Conservation (phyloP, 53 echinoderm and acorn worm genomes). For the Luidia sarsii region DNA sequence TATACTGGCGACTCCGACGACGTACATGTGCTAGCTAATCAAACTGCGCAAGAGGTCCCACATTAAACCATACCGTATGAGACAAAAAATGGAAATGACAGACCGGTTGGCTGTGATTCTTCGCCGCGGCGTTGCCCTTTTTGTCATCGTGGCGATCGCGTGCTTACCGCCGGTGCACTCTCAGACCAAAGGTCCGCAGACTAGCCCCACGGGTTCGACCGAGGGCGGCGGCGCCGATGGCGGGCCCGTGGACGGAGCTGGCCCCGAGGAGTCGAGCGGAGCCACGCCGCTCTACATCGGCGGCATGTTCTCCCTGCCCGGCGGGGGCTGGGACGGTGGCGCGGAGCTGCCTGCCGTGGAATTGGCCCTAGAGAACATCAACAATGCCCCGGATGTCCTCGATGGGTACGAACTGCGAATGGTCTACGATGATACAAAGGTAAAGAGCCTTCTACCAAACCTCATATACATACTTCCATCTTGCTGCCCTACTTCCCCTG, state of each 20-base stretch:
- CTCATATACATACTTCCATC: neutral
- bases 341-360: constrained; percentile 48
- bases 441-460: neutral
- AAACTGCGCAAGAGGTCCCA: no score
- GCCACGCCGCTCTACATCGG: constrained; percentile 58
- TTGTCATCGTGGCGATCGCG: no score
- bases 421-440: constrained; percentile 52
- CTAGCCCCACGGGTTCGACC: no score
- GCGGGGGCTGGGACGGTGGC: constrained; percentile 62
- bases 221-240: neutral
- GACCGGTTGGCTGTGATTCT: no score
- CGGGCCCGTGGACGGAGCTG: no score
- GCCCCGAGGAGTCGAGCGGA: neutral
- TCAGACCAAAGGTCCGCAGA: no score
- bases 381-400: constrained; percentile 36
- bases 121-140: no score
- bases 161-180: no score
- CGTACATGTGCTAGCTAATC: no score
- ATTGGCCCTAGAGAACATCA: constrained; percentile 67
- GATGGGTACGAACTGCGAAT: constrained; percentile 55
- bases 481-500: neutral
- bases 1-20: no score
- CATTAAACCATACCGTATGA: no score
- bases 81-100: no score
- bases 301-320: constrained; percentile 57